Conservation (phyloP, 2,888 invertebrate genomes). For the Amiota communis region DNA sequence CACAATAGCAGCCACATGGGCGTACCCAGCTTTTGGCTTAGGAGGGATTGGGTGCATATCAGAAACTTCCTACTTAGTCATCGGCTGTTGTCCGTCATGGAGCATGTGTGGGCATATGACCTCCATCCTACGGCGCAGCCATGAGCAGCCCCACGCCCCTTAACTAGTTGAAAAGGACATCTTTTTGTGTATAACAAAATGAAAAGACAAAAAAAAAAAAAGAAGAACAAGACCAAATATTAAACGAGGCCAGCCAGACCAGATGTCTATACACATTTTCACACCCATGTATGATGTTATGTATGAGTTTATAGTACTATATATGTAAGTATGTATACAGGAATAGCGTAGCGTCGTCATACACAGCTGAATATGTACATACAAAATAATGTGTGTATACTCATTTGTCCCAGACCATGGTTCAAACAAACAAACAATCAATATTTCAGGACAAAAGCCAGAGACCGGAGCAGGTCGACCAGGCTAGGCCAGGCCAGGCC, state of each 20-base stretch:
- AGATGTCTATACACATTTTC: conserved; percentile 9
- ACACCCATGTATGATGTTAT: not conserved
- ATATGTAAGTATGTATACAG: not conserved
- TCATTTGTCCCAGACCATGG: conserved; percentile 65
- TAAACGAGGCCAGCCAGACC: not conserved
- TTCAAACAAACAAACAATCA: conserved; percentile 46
- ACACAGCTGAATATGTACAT: conserved; percentile 41
- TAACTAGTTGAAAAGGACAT: too few relatives aligned
- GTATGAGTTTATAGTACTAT: conserved; percentile 6
- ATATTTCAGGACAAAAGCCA: conserved; percentile 55
- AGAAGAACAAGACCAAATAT: not conserved
- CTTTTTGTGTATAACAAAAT: not conserved
- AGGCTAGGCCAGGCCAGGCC: not conserved
- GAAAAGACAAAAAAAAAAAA: not conserved
- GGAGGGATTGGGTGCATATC: too few relatives aligned
- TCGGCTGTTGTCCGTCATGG: not conserved
- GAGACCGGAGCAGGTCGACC: not conserved
- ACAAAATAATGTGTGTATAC: conserved; percentile 38
- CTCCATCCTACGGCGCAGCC: too few relatives aligned
- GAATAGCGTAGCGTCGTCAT: conserved; percentile 38
- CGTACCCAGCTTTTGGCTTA: too few relatives aligned
- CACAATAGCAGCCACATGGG: too few relatives aligned
- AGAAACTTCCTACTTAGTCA: too few relatives aligned
- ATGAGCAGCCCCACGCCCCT: too few relatives aligned
- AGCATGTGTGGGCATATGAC: not conserved